Conservation (phyloP, 2,113 vertebrate genomes). For the Leptocoma aspasia region DNA sequence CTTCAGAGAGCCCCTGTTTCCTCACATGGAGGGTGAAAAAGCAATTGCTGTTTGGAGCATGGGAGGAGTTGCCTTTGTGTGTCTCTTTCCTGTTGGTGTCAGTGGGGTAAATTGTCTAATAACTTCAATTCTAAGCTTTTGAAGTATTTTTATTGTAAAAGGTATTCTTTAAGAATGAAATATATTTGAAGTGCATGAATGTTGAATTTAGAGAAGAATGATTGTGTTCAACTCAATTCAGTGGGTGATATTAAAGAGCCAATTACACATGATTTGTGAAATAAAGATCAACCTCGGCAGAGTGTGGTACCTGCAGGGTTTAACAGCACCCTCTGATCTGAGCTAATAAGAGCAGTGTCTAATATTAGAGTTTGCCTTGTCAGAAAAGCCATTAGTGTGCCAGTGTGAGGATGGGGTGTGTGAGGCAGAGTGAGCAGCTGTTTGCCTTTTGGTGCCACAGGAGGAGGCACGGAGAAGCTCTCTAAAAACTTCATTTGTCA, state of each 20-base stretch:
- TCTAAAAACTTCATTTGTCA: neutral
- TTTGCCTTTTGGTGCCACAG: neutral
- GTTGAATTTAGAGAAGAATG: slow-evolving; percentile 15
- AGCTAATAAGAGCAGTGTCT: slow-evolving; percentile 20
- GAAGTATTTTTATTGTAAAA: neutral
- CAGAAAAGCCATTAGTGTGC: neutral
- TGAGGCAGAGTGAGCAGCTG: neutral
- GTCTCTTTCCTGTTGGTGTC: neutral
- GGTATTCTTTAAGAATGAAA: neutral
- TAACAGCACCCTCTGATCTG: slow-evolving; percentile 8
- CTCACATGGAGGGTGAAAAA: neutral
- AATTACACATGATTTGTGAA: slow-evolving; percentile 50
- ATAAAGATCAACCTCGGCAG: neutral
- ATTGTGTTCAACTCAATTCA: neutral
- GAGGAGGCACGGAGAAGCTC: neutral
- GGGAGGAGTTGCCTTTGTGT: neutral
- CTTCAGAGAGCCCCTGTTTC: neutral
- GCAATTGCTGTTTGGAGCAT: neutral
- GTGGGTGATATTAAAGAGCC: slow-evolving; percentile 23
- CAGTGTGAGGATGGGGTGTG: neutral
- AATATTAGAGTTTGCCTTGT: neutral
- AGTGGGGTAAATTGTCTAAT: neutral
- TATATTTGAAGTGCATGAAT: neutral
- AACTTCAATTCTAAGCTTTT: neutral
- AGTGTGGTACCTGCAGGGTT: slow-evolving; percentile 14